Conservation (phyloP, 2,888 invertebrate species). For the Caenorhabditis sp. region DNA sequence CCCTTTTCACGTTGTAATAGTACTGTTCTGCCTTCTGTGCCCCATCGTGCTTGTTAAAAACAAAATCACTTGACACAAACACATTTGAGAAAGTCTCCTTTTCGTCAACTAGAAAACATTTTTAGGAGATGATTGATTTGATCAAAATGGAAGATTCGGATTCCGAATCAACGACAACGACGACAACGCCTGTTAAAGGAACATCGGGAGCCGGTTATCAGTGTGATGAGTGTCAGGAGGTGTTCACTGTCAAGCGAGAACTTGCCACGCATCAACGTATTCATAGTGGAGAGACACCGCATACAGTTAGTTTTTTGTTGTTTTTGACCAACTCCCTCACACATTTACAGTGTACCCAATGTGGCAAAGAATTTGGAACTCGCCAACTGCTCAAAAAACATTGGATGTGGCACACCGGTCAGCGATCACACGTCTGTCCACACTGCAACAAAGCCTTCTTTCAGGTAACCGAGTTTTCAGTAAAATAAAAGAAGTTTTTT, state of each 20-base stretch:
- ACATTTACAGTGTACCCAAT: constrained; percentile 71
- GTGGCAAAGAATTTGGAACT: constrained; percentile 73
- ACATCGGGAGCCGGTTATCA: constrained; percentile 65
- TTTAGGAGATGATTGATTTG: neutral
- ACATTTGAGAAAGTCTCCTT: neutral
- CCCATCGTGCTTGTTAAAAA: neutral
- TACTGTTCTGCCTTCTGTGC: neutral
- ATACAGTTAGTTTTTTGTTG: constrained; percentile 43
- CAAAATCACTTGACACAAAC: neutral
- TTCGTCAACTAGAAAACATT: neutral
- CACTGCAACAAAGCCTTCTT: constrained; percentile 71
- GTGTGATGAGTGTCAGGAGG: constrained; percentile 71
- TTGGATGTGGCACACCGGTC: constrained; percentile 72
- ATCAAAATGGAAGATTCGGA: constrained; percentile 33
- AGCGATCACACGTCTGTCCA: constrained; percentile 71
- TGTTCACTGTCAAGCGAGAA: constrained; percentile 71
- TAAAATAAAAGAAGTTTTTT: neutral
- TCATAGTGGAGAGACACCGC: constrained; percentile 71
- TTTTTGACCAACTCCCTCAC: too few relatives aligned
- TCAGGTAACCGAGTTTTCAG: constrained; percentile 49
- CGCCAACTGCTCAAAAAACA: constrained; percentile 72
- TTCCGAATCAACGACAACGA: constrained; percentile 15
- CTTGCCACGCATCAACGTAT: constrained; percentile 72
- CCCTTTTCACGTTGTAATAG: constrained; percentile 2
- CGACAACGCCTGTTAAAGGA: neutral